phyloP scores from a whole-genome alignment of 2,888 invertebrate species.

The Campaea margaritaria region DNA sequence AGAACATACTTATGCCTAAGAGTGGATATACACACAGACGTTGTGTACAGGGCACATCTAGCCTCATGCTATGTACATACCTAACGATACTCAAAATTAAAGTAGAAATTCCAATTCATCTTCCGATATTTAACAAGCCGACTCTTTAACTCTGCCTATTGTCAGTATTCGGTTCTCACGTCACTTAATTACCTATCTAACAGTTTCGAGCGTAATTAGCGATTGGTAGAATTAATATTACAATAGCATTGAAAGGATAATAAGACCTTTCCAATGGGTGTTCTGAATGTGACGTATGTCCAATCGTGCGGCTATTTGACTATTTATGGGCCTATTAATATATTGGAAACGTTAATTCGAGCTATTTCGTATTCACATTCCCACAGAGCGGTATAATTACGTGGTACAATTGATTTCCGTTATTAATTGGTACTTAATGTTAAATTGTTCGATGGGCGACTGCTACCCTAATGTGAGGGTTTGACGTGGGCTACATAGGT shows the following conservation, averaged over 20 bases:
- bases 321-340: slow-evolving; percentile 58
- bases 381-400: slow-evolving; percentile 64
- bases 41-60: background rate
- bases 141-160: slow-evolving; percentile 68
- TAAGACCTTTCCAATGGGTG: slow-evolving; percentile 63
- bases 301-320: slow-evolving; percentile 58
- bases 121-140: slow-evolving; percentile 64
- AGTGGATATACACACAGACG: no score
- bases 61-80: background rate
- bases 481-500: slow-evolving; percentile 57
- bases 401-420: slow-evolving; percentile 75
- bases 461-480: slow-evolving; percentile 47
- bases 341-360: slow-evolving; percentile 43
- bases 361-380: slow-evolving; percentile 49
- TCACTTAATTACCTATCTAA: slow-evolving; percentile 72
- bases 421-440: slow-evolving; percentile 63
- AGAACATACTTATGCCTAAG: no score
- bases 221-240: slow-evolving; percentile 56
- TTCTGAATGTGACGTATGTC: slow-evolving; percentile 67
- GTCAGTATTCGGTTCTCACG: slow-evolving; percentile 80
- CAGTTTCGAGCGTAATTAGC: slow-evolving; percentile 72
- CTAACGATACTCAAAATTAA: slow-evolving; percentile 1
- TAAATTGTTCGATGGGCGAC: slow-evolving; percentile 61
- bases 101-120: slow-evolving; percentile 50
- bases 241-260: slow-evolving; percentile 75